Evolutionary conservation across 1,140 invertebrate species (phyloP).

Genomic region (Sitophilus oryzae): DNA sequence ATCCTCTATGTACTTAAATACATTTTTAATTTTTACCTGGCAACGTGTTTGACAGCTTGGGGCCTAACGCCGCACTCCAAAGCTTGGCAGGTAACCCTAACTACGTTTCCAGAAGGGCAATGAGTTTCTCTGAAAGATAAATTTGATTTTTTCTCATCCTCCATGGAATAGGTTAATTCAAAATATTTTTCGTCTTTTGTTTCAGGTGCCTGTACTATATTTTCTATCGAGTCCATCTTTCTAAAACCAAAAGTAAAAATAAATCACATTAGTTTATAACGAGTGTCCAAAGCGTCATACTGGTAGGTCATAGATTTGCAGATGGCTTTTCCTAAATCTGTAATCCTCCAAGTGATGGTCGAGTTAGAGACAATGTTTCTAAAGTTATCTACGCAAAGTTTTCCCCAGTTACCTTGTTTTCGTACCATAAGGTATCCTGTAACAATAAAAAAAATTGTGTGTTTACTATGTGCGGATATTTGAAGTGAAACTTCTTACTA

Average conservation of each 20-base stretch:
- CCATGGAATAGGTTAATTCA: slow-evolving; percentile 40
- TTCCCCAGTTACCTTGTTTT: slow-evolving; percentile 72
- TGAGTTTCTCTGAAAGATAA: slow-evolving; percentile 59
- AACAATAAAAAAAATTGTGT: too few species aligned
- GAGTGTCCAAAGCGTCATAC: slow-evolving; percentile 48
- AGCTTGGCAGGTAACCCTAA: slow-evolving; percentile 62
- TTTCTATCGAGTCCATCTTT: slow-evolving; percentile 51
- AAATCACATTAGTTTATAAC: not conserved
- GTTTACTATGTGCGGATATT: too few species aligned
- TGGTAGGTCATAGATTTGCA: slow-evolving; percentile 72
- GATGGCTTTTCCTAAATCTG: slow-evolving; percentile 67
- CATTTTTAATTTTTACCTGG: slow-evolving; percentile 51
- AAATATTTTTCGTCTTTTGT: slow-evolving; percentile 45
- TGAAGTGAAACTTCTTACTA: too few species aligned
- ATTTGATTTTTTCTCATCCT: slow-evolving; percentile 49
- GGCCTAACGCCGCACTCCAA: slow-evolving; percentile 70
- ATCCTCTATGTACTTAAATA: too few species aligned
- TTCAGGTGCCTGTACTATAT: slow-evolving; percentile 37
- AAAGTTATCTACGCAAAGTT: slow-evolving; percentile 67
- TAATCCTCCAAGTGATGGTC: slow-evolving; percentile 54
- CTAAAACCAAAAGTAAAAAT: too few species aligned
- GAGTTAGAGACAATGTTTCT: slow-evolving; percentile 51
- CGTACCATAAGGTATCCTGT: slow-evolving; percentile 64
- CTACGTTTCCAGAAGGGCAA: slow-evolving; percentile 57
- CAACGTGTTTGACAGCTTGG: slow-evolving; percentile 55